Percentiles rank a stretch among this genome's conserved stretches.
phyloP scores from a whole-genome alignment of 2,888 invertebrate species.

The Griposia aprilina region DNA sequence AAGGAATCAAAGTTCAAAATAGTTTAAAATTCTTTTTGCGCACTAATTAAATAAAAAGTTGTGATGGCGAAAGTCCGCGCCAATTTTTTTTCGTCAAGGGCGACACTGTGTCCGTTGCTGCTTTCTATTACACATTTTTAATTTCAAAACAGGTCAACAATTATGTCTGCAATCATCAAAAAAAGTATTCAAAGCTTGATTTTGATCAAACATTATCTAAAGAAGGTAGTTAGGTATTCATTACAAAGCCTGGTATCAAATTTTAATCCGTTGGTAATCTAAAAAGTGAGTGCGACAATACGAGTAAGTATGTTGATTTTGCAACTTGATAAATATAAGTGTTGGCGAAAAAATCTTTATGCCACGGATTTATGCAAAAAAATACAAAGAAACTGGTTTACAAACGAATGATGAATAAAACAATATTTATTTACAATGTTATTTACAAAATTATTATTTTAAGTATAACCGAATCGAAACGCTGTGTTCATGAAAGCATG shows the following conservation, averaged over 20 bases:
- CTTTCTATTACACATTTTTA: slow-evolving; percentile 15
- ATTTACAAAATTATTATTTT: neutral
- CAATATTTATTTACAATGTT: slow-evolving; percentile 1
- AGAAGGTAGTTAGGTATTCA: neutral
- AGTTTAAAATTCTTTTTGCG: slow-evolving; percentile 4
- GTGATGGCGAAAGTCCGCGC: slow-evolving; percentile 28
- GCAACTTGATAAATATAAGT: slow-evolving; percentile 30
- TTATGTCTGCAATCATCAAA: neutral
- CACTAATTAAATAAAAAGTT: neutral
- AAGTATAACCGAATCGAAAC: neutral
- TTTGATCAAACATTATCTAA: slow-evolving; percentile 19
- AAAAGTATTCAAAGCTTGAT: neutral
- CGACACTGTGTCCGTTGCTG: slow-evolving; percentile 14
- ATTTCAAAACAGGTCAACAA: neutral
- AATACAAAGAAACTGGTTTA: slow-evolving; percentile 24
- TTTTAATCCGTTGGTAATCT: slow-evolving; percentile 47
- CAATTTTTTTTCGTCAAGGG: slow-evolving; percentile 48
- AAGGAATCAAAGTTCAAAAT: slow-evolving; percentile 18
- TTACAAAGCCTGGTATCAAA: slow-evolving; percentile 23
- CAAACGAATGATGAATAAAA: neutral
- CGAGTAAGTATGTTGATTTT: slow-evolving; percentile 25
- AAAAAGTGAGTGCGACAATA: slow-evolving; percentile 27
- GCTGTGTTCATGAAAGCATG: neutral
- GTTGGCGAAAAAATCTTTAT: slow-evolving; percentile 8
- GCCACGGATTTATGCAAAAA: neutral